Evolutionary conservation across 2,113 vertebrate species (phyloP).

Genomic region (Tupaia chinensis): DNA sequence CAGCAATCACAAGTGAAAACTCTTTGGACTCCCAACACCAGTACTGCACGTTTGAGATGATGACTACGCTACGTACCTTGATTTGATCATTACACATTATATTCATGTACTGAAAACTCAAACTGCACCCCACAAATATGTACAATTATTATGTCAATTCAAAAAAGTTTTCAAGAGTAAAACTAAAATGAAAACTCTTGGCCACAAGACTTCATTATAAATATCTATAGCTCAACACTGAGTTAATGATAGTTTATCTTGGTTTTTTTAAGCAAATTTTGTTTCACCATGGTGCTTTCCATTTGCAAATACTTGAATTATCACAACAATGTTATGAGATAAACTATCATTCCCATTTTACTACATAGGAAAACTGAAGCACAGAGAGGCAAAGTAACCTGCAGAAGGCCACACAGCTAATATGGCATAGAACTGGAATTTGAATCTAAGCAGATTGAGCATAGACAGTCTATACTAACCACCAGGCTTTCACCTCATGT

Average conservation of each 20-base stretch:
- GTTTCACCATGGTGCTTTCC: not conserved
- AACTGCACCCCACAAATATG: too few species aligned
- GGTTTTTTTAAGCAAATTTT: not conserved
- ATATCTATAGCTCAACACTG: not conserved
- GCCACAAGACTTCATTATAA: slow-evolving; percentile 12
- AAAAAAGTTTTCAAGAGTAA: too few species aligned
- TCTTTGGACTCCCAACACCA: not conserved
- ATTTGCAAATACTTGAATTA: not conserved
- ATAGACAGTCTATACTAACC: not conserved
- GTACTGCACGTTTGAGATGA: too few species aligned
- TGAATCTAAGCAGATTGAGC: not conserved
- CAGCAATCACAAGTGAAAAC: not conserved
- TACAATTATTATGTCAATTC: too few species aligned
- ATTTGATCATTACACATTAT: too few species aligned
- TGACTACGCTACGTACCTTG: too few species aligned
- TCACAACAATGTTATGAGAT: not conserved
- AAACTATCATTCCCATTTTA: not conserved
- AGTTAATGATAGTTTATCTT: not conserved
- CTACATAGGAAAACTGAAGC: not conserved
- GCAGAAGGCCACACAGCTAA: not conserved
- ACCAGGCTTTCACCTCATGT: too few species aligned
- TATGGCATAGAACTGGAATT: not conserved
- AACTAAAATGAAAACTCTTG: not conserved
- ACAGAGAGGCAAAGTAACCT: not conserved
- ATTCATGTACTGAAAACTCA: too few species aligned